Evolutionary conservation across 2,797 vertebrate genomes (phyloP).

Genomic region (Mormyrus proboscirostris): DNA sequence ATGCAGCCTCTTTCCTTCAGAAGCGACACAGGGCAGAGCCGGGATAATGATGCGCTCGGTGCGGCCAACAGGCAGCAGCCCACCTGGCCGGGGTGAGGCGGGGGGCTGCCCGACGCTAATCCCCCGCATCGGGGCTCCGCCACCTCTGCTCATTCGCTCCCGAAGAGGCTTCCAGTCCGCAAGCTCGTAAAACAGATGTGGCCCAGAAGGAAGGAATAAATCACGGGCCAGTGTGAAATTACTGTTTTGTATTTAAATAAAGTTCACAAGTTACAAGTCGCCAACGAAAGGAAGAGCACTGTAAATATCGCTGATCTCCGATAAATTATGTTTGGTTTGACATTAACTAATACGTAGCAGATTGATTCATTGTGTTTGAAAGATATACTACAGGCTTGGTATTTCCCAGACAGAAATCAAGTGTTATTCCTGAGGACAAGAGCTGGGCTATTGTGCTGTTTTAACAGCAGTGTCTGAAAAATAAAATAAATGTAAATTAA

Average conservation of each 20-base stretch:
- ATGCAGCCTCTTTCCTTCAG: neutral
- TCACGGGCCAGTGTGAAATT: neutral
- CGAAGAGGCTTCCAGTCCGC: neutral
- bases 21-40: neutral
- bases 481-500: neutral
- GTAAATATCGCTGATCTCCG: neutral
- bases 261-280: neutral
- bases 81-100: neutral
- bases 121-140: neutral
- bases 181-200: neutral
- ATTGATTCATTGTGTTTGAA: neutral
- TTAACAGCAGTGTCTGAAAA: neutral
- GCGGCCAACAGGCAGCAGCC: neutral
- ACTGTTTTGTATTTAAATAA: neutral
- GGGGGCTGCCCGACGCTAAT: neutral
- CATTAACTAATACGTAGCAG: neutral
- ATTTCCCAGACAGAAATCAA: neutral
- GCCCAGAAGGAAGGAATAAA: neutral
- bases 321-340: neutral
- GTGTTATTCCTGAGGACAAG: neutral
- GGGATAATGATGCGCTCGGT: neutral
- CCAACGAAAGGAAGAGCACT: neutral
- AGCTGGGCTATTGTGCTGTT: neutral
- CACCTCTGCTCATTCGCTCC: neutral
- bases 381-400: neutral